These are phyloP conservation scores for Symphodus melops DNA, from an alignment of 2,113 vertebrate genomes.

Conservation along the genomic window DNA sequence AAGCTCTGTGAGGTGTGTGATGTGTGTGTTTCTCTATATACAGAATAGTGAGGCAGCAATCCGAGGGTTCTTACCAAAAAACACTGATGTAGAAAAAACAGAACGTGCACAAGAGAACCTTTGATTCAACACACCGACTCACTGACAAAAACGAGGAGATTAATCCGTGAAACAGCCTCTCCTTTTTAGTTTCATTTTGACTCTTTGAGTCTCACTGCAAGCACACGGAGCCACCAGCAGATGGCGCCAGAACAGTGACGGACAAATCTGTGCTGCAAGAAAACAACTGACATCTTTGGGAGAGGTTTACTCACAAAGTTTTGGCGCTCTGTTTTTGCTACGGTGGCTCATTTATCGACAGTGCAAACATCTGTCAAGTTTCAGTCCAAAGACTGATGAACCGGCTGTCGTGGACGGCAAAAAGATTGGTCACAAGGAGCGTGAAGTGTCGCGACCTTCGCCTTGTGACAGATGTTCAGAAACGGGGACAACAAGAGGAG, in stretches of 20 bases:
- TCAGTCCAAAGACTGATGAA: neutral
- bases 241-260: constrained; percentile 26
- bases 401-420: constrained; percentile 11
- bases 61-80: constrained; percentile 67
- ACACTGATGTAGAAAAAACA: constrained; percentile 62
- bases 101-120: constrained; percentile 66
- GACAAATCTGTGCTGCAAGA: constrained; percentile 18
- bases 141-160: constrained; percentile 31
- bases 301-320: constrained; percentile 11
- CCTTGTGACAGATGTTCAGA: constrained; percentile 2
- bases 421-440: neutral
- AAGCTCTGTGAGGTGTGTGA: constrained; percentile 50
- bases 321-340: constrained; percentile 48
- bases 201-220: neutral
- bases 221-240: constrained; percentile 27
- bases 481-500: constrained; percentile 19
- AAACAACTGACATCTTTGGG: constrained; percentile 54
- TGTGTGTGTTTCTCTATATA: constrained; percentile 70
- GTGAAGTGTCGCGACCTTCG: constrained; percentile 1
- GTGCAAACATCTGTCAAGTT: constrained; percentile 13
- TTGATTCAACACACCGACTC: constrained; percentile 51
- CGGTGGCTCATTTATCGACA: constrained; percentile 40
- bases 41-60: constrained; percentile 75
- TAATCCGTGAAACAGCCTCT: constrained; percentile 16
- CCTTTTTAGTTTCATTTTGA: neutral